Base-by-base conservation (phyloP, 1,140 invertebrate genomes). In the Scaptomyza montana region DNA sequence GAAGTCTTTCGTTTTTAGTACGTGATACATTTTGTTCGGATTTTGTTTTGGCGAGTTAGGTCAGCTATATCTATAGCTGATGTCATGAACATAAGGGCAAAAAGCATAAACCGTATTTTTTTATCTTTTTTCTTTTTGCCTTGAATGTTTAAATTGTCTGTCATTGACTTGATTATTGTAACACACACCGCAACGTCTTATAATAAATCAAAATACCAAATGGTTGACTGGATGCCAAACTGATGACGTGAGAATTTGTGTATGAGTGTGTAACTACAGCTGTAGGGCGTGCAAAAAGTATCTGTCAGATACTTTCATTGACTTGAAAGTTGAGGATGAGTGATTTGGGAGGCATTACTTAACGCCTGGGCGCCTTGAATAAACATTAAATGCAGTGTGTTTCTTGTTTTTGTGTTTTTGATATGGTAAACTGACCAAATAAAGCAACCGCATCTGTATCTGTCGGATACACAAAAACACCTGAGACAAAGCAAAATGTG, bases 101-200 rank as follows among this genome's bases (percentile, higher is more conserved):
- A 43, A 69, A 56, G 71, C 13, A 68, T 69, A 70, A 63, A 53
- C 30, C 63, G 30, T 60, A 1, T 75, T 62, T 80, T 61, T 62
- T 57, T 77, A 69, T 69, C 66, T 43, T 65, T 67, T 65, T 33
- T 71, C 56, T 51, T 4, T 45, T 51, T 30, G 72, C 39, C 33
- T 60, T 63, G 30, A 50, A 53, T 63, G 47, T 25, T 71, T 13
- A 33, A 19, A 50, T 13, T 12, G 28, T 28, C 62, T 73, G 84
- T 63, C 84, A 78, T 82, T 89, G 82, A 87, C 46, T 86, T 4
- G 21, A 25, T 87, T 78, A 87, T 86, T 86, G 82, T 86, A 82
- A 76, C 82, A 74, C 55, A 80, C 69, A 85, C 78, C 78, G 45
- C 50, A 62, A 57, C 69, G 68, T 72, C 68, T 77, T 80, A 57